Conservation (phyloP, 2,113 vertebrate genomes). For the Anoura caudifer region DNA sequence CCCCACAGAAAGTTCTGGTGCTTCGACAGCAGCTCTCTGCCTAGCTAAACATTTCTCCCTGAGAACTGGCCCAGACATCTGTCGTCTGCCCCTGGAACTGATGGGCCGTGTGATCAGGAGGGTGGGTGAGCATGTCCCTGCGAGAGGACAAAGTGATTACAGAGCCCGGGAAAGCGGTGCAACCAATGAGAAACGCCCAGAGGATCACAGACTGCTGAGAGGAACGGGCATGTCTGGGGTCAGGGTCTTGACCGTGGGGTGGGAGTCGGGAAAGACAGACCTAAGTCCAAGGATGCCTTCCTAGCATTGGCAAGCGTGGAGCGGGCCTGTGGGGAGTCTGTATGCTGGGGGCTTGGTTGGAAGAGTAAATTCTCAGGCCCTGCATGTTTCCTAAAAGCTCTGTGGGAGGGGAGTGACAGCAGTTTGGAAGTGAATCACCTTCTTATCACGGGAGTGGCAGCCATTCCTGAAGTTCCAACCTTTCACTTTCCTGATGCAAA, state of each 20-base stretch:
- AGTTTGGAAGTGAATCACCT: not conserved
- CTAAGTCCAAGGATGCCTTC: not conserved
- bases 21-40: not conserved
- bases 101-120: not conserved
- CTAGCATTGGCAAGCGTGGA: not conserved
- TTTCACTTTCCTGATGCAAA: not conserved
- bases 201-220: rapidly evolving
- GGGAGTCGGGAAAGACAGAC: not conserved
- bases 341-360: not conserved
- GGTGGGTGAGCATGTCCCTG: not conserved
- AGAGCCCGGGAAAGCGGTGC: not conserved
- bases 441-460: not conserved
- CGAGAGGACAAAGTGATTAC: not conserved
- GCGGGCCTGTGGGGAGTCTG: not conserved
- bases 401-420: not conserved
- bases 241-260: not conserved
- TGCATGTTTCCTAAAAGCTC: not conserved
- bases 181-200: not conserved
- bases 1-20: not conserved
- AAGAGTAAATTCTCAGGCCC: not conserved
- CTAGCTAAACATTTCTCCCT: not conserved
- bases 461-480: not conserved
- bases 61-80: not conserved
- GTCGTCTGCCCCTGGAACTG: not conserved
- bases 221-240: not conserved